Conservation (phyloP, 2,113 vertebrate genomes). For the Dascyllus trimaculatus region DNA sequence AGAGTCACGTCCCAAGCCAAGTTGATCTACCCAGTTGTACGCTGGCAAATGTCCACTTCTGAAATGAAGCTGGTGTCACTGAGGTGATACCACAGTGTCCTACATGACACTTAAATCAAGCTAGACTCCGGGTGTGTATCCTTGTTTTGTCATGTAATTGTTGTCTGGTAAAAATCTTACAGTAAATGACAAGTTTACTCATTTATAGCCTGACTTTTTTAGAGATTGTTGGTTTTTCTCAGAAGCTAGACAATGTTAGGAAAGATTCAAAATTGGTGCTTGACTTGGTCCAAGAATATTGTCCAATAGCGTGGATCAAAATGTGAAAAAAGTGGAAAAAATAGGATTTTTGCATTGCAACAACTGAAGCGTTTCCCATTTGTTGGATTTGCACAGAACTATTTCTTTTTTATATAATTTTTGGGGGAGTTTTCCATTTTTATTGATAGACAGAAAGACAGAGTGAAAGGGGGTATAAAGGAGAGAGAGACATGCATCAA, state of each 20-base stretch:
- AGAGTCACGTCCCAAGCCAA: background rate
- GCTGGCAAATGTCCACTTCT: background rate
- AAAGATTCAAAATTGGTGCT: conserved; percentile 30
- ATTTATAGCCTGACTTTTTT: conserved; percentile 54
- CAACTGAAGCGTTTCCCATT: no score
- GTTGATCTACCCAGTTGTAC: background rate
- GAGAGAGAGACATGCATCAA: no score
- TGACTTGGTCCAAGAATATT: background rate
- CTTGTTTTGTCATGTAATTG: conserved; percentile 64
- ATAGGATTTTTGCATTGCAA: no score
- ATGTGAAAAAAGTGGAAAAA: background rate
- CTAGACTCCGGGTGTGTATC: conserved; percentile 47
- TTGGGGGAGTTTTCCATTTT: no score
- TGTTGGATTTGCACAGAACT: no score
- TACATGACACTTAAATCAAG: conserved; percentile 58
- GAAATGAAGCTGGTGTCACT: conserved; percentile 28
- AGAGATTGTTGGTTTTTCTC: conserved; percentile 46
- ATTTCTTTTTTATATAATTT: no score
- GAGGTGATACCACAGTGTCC: conserved; percentile 43
- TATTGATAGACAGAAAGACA: no score
- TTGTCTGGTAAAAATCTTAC: conserved; percentile 56
- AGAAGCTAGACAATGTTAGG: conserved; percentile 28
- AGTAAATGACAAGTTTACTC: conserved; percentile 59
- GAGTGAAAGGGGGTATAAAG: no score
- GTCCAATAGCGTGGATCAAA: background rate